Conservation (phyloP, 2,888 invertebrate species). For the Lasioglossum malachurum region DNA sequence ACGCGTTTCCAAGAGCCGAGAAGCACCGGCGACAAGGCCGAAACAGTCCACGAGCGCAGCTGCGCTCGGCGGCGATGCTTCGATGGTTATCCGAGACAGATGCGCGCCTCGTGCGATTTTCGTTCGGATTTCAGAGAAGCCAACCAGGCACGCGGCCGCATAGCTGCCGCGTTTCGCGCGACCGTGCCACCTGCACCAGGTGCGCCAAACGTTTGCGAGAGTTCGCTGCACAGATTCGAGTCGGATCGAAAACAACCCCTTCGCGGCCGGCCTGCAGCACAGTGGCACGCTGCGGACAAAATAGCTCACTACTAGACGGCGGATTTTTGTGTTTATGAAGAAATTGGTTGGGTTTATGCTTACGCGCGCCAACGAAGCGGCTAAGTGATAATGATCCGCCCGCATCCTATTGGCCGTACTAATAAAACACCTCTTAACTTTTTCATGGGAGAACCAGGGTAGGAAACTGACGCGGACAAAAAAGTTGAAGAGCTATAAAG, state of each 20-base stretch:
- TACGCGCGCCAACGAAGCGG: too few relatives aligned
- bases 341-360: too few relatives aligned
- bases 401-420: too few relatives aligned
- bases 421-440: too few relatives aligned
- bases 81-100: slow-evolving; percentile 28
- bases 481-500: too few relatives aligned
- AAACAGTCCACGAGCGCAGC: neutral
- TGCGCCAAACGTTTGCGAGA: slow-evolving; percentile 50
- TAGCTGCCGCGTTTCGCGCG: slow-evolving; percentile 26
- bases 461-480: too few relatives aligned
- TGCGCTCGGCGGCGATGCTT: slow-evolving; percentile 8
- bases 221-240: slow-evolving; percentile 53
- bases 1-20: neutral
- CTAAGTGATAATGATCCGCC: too few relatives aligned
- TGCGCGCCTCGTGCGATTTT: slow-evolving; percentile 45
- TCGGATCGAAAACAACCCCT: slow-evolving; percentile 38
- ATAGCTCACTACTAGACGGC: too few relatives aligned
- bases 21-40: neutral
- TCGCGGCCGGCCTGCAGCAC: neutral
- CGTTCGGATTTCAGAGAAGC: slow-evolving; percentile 61
- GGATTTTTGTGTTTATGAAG: too few relatives aligned
- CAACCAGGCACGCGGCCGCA: slow-evolving; percentile 45
- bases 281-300: too few relatives aligned
- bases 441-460: too few relatives aligned
- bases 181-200: slow-evolving; percentile 60